Base-by-base conservation (phyloP, 2,797 vertebrate genomes). In the Uromys caudimaculatus region DNA sequence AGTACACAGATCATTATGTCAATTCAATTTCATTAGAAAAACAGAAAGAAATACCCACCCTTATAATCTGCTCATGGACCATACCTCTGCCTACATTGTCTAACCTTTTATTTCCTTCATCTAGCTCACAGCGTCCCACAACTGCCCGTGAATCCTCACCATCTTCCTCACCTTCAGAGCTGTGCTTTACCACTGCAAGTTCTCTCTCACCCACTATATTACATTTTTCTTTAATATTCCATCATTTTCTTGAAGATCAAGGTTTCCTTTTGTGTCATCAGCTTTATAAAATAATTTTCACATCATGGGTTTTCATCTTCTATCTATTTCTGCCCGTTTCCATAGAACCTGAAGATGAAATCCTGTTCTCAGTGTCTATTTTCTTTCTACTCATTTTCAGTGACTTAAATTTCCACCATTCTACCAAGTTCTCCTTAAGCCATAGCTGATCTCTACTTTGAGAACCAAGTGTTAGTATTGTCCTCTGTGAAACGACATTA, bases 1-100 rank as follows among this genome's bases (percentile, higher is more conserved):
- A 16, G 81, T 44, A 73, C 47, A 96, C 14, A 67, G 23, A 11
- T 91, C 21, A 56, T 94, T 56, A 71, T 29, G 87, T 92, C 77
- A 91, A 62, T 77, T 94, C n/a, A 89, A 83, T 94, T 95, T 90
- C 67, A 75, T 91, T 94, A 94, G 90, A 76, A 93, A 93, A 93
- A 91, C n/a, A 94, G 17, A 60, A 16, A 83, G 24, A 85, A 87
- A 67, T 35, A 4, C 19, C 17, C 16, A 76, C 75, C 52, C 54
- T 44, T 76, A 27, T 71, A 52, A 58, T 58, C 54, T 95, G 56
- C n/a, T 38, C 50, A 75, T 82, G 47, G 24, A 24, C 62, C 38
- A 71, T 1, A 47, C 62, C 29, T 92, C 64, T 16, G 1, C 21
- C 13, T 44, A 54, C 7, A 94, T 54, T 84, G 41, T 95, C 91